Evolutionary conservation across 2,888 invertebrate genomes (phyloP).

Genomic region (Lycaena phlaeas): DNA sequence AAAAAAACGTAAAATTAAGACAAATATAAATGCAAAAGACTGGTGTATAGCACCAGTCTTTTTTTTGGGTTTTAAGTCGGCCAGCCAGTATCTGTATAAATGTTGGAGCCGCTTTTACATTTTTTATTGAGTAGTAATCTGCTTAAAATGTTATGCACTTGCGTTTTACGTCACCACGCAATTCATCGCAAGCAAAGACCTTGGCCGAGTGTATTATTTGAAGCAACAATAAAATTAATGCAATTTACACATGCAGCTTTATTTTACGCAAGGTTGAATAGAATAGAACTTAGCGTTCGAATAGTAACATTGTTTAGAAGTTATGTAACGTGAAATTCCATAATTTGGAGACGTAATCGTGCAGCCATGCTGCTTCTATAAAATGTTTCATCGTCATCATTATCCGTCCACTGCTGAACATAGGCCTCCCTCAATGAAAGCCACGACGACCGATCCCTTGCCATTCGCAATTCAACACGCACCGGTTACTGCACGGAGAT

Average conservation of each 20-base stretch:
- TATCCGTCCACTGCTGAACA: neutral
- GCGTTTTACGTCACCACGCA: constrained; percentile 1
- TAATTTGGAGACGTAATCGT: no score
- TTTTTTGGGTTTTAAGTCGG: no score
- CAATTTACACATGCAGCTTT: neutral
- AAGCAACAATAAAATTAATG: neutral
- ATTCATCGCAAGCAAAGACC: neutral
- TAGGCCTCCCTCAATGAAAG: no score
- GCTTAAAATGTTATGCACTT: neutral
- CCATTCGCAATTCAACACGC: no score
- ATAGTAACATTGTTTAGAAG: neutral
- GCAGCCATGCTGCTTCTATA: no score
- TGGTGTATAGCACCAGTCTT: no score
- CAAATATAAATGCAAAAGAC: no score
- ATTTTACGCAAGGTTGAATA: neutral
- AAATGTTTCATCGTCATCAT: neutral
- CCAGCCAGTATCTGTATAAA: no score
- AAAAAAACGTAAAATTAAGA: neutral
- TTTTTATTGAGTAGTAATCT: neutral
- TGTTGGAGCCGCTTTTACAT: no score
- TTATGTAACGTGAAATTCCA: neutral
- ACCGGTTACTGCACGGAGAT: no score
- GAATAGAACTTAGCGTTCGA: neutral
- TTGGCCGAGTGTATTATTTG: neutral
- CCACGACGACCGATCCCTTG: no score